Percentiles rank a stretch among this genome's conserved stretches.
These are phyloP conservation scores for Paguma larvata DNA, from an alignment of 2,797 vertebrate species.

Conservation along the genomic window DNA sequence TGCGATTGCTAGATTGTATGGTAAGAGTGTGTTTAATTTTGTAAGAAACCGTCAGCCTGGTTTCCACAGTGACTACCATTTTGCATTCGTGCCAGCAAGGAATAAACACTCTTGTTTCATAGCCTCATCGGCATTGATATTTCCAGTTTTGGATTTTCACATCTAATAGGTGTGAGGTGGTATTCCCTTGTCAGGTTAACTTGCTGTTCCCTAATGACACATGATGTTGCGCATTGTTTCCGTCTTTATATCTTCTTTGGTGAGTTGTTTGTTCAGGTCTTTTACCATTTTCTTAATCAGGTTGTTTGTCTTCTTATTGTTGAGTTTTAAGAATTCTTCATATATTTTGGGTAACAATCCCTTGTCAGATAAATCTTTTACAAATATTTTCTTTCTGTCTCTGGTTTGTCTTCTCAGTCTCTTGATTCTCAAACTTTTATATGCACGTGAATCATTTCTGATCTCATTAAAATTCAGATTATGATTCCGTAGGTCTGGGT, in stretches of 20 bases:
- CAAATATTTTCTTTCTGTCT: conserved; percentile 16
- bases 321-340: not conserved
- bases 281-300: not conserved
- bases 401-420: conserved; percentile 16
- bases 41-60: not conserved
- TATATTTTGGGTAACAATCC: not conserved
- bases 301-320: not conserved
- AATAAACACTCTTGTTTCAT: not conserved
- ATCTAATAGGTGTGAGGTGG: not conserved
- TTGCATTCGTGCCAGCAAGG: not conserved
- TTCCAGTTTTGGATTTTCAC: not conserved
- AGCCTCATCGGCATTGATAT: not conserved
- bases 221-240: not conserved
- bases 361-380: not conserved
- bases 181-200: not conserved
- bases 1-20: not conserved
- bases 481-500: not conserved
- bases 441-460: not conserved
- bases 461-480: conserved; percentile 18
- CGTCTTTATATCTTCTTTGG: not conserved
- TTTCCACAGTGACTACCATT: not conserved
- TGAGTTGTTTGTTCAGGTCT: not conserved
- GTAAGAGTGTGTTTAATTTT: not conserved
- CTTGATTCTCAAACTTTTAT: conserved; percentile 22
- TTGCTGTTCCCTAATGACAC: not conserved